Conservation (phyloP, 1,140 invertebrate genomes). For the Zophobas morio region DNA sequence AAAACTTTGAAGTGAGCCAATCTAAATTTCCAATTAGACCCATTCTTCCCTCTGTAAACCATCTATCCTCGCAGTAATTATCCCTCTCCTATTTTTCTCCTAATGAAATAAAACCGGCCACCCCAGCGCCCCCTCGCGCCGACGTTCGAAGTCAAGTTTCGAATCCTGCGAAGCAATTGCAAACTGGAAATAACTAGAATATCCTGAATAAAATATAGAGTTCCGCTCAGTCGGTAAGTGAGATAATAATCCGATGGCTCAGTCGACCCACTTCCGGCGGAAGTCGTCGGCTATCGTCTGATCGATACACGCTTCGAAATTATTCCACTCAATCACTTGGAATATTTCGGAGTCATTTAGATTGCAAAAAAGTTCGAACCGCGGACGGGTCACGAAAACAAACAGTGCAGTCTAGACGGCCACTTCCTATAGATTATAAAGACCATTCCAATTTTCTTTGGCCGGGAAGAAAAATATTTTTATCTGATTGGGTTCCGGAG, state of each 20-base stretch:
- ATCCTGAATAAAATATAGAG: conserved; percentile 61
- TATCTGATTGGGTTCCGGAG: not conserved
- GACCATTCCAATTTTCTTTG: not conserved
- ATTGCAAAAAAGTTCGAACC: conserved; percentile 29
- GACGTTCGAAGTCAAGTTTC: conserved; percentile 52
- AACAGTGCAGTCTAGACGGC: conserved; percentile 26
- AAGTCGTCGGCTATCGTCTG: conserved; percentile 50
- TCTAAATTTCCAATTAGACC: conserved; percentile 40
- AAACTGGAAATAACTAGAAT: conserved; percentile 61
- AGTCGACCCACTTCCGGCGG: conserved; percentile 54
- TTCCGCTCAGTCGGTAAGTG: conserved; percentile 56
- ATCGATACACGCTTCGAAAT: conserved; percentile 50
- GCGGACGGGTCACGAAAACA: conserved; percentile 10
- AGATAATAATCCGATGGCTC: conserved; percentile 57
- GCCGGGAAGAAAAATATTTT: conserved; percentile 4
- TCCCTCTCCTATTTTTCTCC: conserved; percentile 26
- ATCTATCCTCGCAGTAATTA: conserved; percentile 38
- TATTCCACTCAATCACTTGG: conserved; percentile 47
- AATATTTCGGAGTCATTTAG: conserved; percentile 46
- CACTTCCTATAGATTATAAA: conserved; percentile 25
- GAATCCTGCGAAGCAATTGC: conserved; percentile 52
- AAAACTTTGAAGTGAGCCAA: conserved; percentile 16
- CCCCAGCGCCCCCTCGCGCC: not conserved
- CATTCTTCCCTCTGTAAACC: conserved; percentile 3
- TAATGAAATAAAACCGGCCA: conserved; percentile 37